These are phyloP conservation scores for Phenacoccus solenopsis DNA, from an alignment of 1,140 invertebrate genomes.

Conservation along the genomic window DNA sequence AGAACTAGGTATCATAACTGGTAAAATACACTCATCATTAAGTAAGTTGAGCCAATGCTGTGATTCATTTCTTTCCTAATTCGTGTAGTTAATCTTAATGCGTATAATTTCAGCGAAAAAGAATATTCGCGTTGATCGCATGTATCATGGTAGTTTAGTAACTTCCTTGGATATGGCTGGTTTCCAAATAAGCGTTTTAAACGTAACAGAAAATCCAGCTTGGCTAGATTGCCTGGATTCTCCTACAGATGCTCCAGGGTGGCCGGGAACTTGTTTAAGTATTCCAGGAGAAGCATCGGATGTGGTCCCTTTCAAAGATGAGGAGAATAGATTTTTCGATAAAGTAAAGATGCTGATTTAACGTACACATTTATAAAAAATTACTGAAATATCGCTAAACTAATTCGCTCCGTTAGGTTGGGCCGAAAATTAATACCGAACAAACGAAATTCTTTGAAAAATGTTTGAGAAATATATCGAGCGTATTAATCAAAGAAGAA, in stretches of 20 bases:
- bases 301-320: background rate
- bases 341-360: no score
- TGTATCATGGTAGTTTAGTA: slow-evolving; percentile 58
- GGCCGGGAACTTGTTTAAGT: slow-evolving; percentile 33
- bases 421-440: slow-evolving; percentile 31
- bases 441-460: slow-evolving; percentile 35
- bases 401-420: slow-evolving; percentile 11
- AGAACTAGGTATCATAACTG: background rate
- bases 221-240: slow-evolving; percentile 45
- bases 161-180: slow-evolving; percentile 73
- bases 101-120: slow-evolving; percentile 33
- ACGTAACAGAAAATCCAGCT: slow-evolving; percentile 36
- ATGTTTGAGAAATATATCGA: slow-evolving; percentile 39
- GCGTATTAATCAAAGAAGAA: slow-evolving; percentile 42
- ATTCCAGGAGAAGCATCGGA: background rate
- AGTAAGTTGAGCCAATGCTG: background rate
- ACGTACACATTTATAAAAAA: no score
- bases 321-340: background rate
- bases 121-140: slow-evolving; percentile 43
- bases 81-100: no score
- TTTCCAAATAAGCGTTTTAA: slow-evolving; percentile 57
- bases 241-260: slow-evolving; percentile 43
- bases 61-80: no score
- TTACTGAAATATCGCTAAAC: no score
- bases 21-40: background rate